Conservation (phyloP, 2,113 vertebrate genomes). For the Symphodus melops region DNA sequence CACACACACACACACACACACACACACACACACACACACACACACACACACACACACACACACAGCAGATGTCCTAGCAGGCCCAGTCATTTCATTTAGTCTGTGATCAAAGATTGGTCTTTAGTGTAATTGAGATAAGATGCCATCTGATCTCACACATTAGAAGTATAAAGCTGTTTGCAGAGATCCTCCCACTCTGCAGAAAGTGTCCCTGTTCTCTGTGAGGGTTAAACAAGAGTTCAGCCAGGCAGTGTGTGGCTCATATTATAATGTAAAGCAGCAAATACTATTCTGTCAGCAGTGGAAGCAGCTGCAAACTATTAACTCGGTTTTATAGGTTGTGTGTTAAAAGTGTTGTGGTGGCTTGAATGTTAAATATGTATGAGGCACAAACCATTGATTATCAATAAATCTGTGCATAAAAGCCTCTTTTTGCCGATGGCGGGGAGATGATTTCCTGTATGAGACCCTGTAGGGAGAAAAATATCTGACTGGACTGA, state of each 20-base stretch:
- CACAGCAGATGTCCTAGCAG: slow-evolving; percentile 5
- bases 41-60: neutral
- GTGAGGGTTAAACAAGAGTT: neutral
- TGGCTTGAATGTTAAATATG: neutral
- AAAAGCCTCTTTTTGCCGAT: neutral
- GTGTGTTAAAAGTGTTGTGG: neutral
- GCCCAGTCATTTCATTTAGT: neutral
- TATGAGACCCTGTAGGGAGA: neutral
- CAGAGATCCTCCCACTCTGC: slow-evolving; percentile 3
- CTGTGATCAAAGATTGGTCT: neutral
- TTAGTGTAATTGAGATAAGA: slow-evolving; percentile 1
- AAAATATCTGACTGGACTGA: neutral
- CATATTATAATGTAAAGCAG: neutral
- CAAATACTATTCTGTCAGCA: neutral
- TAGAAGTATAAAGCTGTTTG: slow-evolving; percentile 1
- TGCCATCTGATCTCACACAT: neutral
- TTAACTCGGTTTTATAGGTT: neutral
- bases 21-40: too few relatives aligned
- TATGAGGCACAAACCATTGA: slow-evolving; percentile 2
- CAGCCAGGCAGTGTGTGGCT: neutral
- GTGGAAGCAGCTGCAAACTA: neutral
- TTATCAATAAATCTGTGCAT: neutral
- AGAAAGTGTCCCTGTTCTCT: neutral
- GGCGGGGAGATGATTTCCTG: neutral
- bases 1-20: too few relatives aligned